Evolutionary conservation across 2,888 invertebrate species (phyloP).

Genomic region (Seira ritae): DNA sequence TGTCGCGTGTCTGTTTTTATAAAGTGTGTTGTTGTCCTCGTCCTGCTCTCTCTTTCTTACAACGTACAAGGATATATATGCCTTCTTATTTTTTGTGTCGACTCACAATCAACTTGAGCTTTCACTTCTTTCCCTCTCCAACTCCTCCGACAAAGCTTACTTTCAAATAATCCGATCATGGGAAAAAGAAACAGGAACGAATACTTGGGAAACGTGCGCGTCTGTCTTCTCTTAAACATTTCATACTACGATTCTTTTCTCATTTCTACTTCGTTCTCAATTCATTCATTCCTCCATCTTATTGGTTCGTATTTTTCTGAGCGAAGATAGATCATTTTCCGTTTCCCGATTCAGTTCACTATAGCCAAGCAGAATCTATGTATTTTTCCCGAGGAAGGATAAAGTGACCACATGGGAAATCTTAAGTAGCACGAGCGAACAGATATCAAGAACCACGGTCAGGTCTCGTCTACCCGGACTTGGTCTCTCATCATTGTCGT

Average conservation of each 20-base stretch:
- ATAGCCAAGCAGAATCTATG: background rate
- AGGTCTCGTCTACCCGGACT: background rate
- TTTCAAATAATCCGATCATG: conserved; percentile 46
- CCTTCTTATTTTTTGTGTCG: background rate
- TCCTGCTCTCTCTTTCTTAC: background rate
- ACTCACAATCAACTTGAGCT: background rate
- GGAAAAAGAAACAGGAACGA: conserved; percentile 26
- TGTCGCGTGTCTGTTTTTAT: conserved; percentile 51
- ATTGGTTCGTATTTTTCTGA: conserved; percentile 17
- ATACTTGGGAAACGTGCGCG: background rate
- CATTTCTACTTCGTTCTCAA: background rate
- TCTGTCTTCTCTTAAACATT: background rate
- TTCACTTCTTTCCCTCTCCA: background rate
- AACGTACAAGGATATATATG: too few relatives aligned
- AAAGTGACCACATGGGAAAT: conserved; percentile 60
- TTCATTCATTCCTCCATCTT: conserved; percentile 29
- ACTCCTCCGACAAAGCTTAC: background rate
- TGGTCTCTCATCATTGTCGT: conserved; percentile 15
- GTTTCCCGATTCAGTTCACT: background rate
- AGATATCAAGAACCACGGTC: background rate
- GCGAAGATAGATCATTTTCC: background rate
- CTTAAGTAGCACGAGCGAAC: conserved; percentile 41
- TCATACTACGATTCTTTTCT: background rate
- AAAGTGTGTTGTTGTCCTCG: conserved; percentile 23
- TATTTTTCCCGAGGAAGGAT: conserved; percentile 23